phyloP scores from a whole-genome alignment of 2,113 vertebrate species.

The Electrona antarctica region DNA sequence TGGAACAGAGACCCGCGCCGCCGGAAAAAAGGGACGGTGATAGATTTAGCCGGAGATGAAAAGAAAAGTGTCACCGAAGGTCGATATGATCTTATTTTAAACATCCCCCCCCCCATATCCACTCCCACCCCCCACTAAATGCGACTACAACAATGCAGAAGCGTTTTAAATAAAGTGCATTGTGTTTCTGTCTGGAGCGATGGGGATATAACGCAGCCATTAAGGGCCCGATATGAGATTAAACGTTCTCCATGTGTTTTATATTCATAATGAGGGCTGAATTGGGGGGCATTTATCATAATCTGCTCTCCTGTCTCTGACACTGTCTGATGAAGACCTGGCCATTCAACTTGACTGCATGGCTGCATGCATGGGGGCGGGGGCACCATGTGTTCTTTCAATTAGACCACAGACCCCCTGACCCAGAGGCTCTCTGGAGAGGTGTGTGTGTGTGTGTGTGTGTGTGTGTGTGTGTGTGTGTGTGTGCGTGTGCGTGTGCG shows the following conservation, averaged over 20 bases:
- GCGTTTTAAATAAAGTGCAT: no score
- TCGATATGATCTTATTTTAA: no score
- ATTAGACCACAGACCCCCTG: constrained; percentile 64
- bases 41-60: no score
- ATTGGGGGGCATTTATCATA: constrained; percentile 40
- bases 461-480: constrained; percentile 10
- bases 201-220: neutral
- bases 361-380: neutral
- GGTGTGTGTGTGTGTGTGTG: neutral
- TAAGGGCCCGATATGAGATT: constrained; percentile 2
- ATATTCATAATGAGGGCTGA: constrained; percentile 8
- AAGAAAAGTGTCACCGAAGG: no score
- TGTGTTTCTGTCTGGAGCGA: neutral
- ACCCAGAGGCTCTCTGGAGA: constrained; percentile 62
- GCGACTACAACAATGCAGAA: no score
- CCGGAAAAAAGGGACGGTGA: no score
- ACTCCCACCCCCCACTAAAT: no score
- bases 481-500: constrained; percentile 13
- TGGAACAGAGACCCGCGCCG: no score
- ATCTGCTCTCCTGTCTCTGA: constrained; percentile 34
- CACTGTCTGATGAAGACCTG: constrained; percentile 56
- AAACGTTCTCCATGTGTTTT: constrained; percentile 32
- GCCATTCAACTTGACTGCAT: constrained; percentile 53
- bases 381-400: constrained; percentile 69
- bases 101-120: no score